Base-by-base conservation (phyloP, 2,797 vertebrate genomes). In the Decapterus maruadsi region DNA sequence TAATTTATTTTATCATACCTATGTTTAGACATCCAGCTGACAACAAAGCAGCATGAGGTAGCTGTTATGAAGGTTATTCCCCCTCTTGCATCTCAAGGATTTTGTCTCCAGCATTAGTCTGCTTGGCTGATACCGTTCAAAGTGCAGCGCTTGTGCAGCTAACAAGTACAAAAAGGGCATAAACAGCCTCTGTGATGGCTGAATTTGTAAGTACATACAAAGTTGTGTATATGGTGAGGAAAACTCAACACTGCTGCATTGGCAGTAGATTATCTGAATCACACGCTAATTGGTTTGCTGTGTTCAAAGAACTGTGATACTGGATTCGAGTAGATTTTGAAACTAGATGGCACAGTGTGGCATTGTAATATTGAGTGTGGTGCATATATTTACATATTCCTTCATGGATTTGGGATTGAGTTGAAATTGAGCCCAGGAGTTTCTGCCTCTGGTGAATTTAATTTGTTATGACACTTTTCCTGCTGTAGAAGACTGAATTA, bases 351-450 rank as follows among this genome's bases (percentile, higher is more conserved):
- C 74, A 78, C 75, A 70, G 83, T 60, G 80, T 69, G 42, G 75
- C 72, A 87, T 90, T 89, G 82, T 86, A 86, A 85, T 86, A 74
- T 80, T 87, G 60, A 77, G 71, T 84, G 85, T 85, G 89, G 68
- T 11, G 81, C 87, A 90, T 88, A 91, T 84, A 93, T 93, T 92
- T 91, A 89, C 87, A 92, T 93, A 91, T 90, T 87, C 80, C 85
- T 91, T 86, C 87, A 84, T 91, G 87, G 90, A 80, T 91, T 93
- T 87, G 79, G 82, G 84, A 92, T 86, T 77, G 88, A 92, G 83
- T 90, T 91, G 85, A 92, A 92, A 92, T 91, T 89, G 89, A 90
- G 92, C 92, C 86, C 90, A 86, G 87, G 88, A 92, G 88, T 92
- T 89, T 90, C 63, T 73, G 84, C 90, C 89, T 91, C 89, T 87